Conservation (phyloP, 2,113 vertebrate species). For the Tautogolabrus adspersus region DNA sequence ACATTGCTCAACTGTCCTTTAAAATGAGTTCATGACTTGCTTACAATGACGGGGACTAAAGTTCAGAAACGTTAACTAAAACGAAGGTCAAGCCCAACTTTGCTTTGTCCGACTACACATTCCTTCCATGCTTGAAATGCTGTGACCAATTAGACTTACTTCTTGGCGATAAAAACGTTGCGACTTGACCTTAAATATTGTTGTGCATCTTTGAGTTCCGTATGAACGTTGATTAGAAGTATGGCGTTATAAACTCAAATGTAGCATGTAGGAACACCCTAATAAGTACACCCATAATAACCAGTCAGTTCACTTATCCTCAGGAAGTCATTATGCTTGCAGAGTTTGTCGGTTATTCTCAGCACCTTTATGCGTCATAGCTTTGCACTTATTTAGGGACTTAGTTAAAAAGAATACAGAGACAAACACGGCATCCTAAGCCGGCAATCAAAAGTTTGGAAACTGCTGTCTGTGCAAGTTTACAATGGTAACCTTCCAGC, state of each 20-base stretch:
- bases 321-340: not conserved
- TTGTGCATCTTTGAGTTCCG: too few species aligned
- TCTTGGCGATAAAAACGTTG: too few species aligned
- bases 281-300: not conserved
- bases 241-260: not conserved
- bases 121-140: not conserved
- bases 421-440: slow-evolving; percentile 58
- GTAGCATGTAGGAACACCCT: not conserved
- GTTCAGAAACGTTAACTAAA: too few species aligned
- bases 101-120: too few species aligned
- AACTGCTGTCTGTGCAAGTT: slow-evolving; percentile 84
- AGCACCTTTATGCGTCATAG: slow-evolving; percentile 29
- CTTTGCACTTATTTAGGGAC: slow-evolving; percentile 42
- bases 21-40: too few species aligned
- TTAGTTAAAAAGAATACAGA: slow-evolving; percentile 34
- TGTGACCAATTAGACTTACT: not conserved
- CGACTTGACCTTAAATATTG: too few species aligned
- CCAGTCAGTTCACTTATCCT: not conserved
- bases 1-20: too few species aligned
- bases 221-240: not conserved
- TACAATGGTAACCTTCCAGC: slow-evolving; percentile 81
- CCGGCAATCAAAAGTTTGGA: slow-evolving; percentile 81
- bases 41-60: too few species aligned
- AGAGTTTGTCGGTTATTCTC: slow-evolving; percentile 14
- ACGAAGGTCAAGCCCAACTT: too few species aligned